phyloP scores from a whole-genome alignment of 2,888 invertebrate species.

The Orchestes rusci region DNA sequence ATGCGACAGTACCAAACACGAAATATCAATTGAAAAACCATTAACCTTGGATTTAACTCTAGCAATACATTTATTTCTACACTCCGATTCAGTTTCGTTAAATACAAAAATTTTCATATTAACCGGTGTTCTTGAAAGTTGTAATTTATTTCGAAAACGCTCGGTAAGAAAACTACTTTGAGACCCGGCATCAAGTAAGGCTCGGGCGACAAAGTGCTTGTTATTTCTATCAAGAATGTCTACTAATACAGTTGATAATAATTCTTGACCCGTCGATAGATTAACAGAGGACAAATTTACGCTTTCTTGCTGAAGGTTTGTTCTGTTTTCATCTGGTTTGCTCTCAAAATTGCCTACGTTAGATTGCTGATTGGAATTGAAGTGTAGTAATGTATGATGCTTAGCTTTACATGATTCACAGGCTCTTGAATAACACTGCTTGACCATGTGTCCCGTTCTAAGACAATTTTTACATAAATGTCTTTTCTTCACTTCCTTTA shows the following conservation, averaged over 20 bases:
- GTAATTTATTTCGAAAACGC: no score
- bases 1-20: no score
- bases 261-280: not conserved
- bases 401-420: conserved; percentile 2
- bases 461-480: not conserved
- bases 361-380: not conserved
- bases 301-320: not conserved
- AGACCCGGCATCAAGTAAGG: not conserved
- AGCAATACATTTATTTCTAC: conserved; percentile 3
- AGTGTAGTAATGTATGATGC: not conserved
- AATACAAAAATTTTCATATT: no score
- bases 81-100: no score
- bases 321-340: not conserved
- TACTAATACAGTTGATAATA: no score
- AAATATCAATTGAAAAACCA: not conserved
- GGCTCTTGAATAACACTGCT: conserved; percentile 2
- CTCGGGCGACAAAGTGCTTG: not conserved
- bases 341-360: not conserved
- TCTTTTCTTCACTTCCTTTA: not conserved
- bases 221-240: no score
- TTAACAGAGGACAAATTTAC: not conserved
- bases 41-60: not conserved
- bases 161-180: conserved; percentile 1
- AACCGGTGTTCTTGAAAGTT: no score
- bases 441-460: conserved; percentile 2